Evolutionary conservation across 2,888 invertebrate species (phyloP), one percentile per base, ranked within the genome.

Genomic region (Drosophila recens): DNA sequence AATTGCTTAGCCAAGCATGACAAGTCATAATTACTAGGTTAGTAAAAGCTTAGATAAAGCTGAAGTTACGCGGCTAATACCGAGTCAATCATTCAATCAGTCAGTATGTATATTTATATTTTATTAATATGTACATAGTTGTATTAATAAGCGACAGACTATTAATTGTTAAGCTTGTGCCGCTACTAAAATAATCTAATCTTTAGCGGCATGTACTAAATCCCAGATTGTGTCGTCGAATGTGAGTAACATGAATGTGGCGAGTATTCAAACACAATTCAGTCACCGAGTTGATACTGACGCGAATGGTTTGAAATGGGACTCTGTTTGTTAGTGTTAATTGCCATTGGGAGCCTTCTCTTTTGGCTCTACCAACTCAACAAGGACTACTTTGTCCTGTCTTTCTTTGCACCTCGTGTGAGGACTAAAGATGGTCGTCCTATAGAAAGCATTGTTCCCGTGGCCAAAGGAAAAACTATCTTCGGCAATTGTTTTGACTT

Each of bases 401-500:
- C 87, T 0, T 77, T 86, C 38, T 87, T 87, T 46, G 46, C 84
- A 1, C 54, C 66, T 9, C 79, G 90, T n/a, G n/a, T 90, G 0
- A 84, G 68, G 30, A 90, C 90, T 0, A 73, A 80, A 9, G 82
- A 90, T 76, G 91, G 91, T 0, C 54, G 69, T 0, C 69, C 87
- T 0, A 10, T 90, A 17, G 87, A 90, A 34, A 72, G 67, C 5
- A 76, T 85, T 5, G 87, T 69, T 0, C 81, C 90, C 0, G n/a
- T 74, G 3, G 42, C 77, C 2, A 68, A 79, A 33, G 87, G 89
- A 0, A 53, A 11, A 2, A 86, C 87, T 1, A 89, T 91, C 1
- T 91, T 91, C 62, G 91, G 78, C 8, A 91, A 91, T 58, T 75
- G 71, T 51, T 87, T 92, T 15, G 92, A 91, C 72, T 5, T 87